Conservation (phyloP, 2,888 invertebrate species). For the Globia sparganii region DNA sequence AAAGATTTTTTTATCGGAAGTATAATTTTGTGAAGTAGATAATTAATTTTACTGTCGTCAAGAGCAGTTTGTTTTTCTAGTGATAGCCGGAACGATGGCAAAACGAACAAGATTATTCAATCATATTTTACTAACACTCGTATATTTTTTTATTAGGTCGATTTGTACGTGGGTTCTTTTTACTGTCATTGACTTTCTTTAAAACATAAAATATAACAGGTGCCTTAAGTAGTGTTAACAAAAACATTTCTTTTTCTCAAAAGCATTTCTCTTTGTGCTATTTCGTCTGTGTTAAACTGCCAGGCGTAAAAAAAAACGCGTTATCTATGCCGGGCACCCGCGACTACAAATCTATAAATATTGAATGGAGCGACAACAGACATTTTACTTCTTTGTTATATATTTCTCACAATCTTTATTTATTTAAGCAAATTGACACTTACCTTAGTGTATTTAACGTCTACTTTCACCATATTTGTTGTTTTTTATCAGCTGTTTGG, state of each 20-base stretch:
- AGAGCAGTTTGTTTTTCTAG: slow-evolving; percentile 44
- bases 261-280: not conserved
- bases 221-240: not conserved
- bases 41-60: slow-evolving; percentile 19
- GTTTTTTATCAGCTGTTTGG: slow-evolving; percentile 9
- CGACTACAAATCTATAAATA: slow-evolving; percentile 20
- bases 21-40: slow-evolving; percentile 18
- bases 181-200: not conserved
- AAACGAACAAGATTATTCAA: slow-evolving; percentile 20
- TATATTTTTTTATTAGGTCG: not conserved
- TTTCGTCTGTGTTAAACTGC: not conserved
- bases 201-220: not conserved
- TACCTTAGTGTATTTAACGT: slow-evolving; percentile 90
- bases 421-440: slow-evolving; percentile 33
- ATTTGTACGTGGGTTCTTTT: not conserved
- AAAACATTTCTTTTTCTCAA: no score
- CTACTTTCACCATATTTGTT: slow-evolving; percentile 86
- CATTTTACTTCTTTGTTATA: not conserved
- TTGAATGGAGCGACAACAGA: not conserved
- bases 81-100: slow-evolving; percentile 33
- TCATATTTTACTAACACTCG: not conserved
- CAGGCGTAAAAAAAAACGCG: not conserved
- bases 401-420: not conserved
- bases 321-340: slow-evolving; percentile 14
- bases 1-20: slow-evolving; percentile 25